These are phyloP conservation scores for Ophonus ardosiacus DNA, from an alignment of 2,888 invertebrate genomes.

Conservation along the genomic window DNA sequence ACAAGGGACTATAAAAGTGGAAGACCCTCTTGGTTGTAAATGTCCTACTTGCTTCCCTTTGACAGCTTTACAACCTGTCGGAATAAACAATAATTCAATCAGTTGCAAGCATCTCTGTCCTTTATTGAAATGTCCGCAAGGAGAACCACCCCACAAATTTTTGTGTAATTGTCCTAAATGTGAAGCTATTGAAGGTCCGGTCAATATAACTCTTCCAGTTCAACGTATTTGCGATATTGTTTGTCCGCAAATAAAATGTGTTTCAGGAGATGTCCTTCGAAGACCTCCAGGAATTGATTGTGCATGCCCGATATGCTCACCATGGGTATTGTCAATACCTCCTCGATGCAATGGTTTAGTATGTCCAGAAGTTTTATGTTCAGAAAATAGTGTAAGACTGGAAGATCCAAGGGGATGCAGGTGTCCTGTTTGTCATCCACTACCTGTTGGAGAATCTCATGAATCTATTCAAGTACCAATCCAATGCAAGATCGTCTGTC, in stretches of 20 bases:
- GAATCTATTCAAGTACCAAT: background rate
- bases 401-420: background rate
- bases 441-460: background rate
- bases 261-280: background rate
- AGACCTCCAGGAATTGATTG: background rate
- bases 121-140: too few species aligned
- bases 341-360: background rate
- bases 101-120: too few species aligned
- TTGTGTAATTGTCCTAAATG: background rate
- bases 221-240: too few species aligned
- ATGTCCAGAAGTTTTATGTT: background rate
- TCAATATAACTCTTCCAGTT: too few species aligned
- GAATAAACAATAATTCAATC: too few species aligned
- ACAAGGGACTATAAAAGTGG: too few species aligned
- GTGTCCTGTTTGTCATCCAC: background rate
- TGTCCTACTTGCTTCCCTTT: too few species aligned
- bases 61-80: background rate
- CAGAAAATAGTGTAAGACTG: background rate
- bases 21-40: too few species aligned
- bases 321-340: background rate
- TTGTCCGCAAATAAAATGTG: background rate
- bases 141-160: too few species aligned
- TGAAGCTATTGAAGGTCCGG: background rate
- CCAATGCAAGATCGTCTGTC: background rate
- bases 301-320: background rate